phyloP scores from a whole-genome alignment of 2,888 invertebrate species.

The Dryobotodes eremita region DNA sequence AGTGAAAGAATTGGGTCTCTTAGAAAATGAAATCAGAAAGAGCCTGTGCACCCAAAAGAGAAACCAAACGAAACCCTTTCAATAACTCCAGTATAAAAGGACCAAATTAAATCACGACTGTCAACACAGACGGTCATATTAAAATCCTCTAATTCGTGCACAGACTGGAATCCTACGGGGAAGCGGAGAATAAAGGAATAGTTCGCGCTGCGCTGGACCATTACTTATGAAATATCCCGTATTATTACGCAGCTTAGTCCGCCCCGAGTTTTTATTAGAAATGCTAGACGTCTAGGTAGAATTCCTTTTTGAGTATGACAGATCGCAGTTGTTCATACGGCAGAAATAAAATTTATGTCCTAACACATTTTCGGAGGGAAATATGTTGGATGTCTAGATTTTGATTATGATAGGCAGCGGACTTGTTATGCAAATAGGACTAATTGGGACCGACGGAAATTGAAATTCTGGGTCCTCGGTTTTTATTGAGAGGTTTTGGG shows the following conservation, averaged over 20 bases:
- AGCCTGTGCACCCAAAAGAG: background rate
- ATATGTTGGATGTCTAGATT: conserved; percentile 48
- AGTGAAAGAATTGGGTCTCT: background rate
- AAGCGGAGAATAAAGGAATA: conserved; percentile 57
- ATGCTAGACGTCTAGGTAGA: conserved; percentile 65
- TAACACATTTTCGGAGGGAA: conserved; percentile 37
- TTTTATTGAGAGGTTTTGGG: conserved; percentile 36
- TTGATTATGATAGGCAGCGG: conserved; percentile 52
- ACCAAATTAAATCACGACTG: conserved; percentile 27
- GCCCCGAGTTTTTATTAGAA: conserved; percentile 72
- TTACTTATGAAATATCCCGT: conserved; percentile 72
- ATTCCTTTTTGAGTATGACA: conserved; percentile 80
- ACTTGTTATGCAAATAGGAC: conserved; percentile 49
- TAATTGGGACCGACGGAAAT: conserved; percentile 44
- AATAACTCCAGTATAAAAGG: conserved; percentile 7
- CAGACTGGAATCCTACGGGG: conserved; percentile 43
- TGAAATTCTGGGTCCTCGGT: conserved; percentile 41
- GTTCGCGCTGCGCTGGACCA: conserved; percentile 59
- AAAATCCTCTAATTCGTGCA: conserved; percentile 52
- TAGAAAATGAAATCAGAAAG: background rate
- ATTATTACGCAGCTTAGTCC: conserved; percentile 68
- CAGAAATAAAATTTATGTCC: conserved; percentile 53
- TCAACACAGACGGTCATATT: conserved; percentile 42
- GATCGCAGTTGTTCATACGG: conserved; percentile 69
- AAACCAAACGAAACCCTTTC: background rate